Percentiles rank a stretch among this genome's conserved stretches.
Evolutionary conservation across 2,797 vertebrate species (phyloP).

Genomic region (Acanthis flammea): DNA sequence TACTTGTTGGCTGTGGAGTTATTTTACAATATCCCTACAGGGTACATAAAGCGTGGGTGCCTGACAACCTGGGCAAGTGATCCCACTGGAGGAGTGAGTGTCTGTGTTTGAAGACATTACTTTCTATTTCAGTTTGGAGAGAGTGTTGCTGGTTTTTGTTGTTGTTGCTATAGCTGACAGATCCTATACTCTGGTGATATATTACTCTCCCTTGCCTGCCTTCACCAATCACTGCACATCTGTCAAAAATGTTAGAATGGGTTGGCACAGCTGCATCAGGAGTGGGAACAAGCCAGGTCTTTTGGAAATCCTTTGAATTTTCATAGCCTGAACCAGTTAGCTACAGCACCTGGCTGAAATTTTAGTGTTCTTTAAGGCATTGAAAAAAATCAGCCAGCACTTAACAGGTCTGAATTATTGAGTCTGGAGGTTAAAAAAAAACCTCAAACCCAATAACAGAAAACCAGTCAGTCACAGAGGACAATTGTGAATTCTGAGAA

Average conservation of each 20-base stretch:
- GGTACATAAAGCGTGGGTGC: background rate
- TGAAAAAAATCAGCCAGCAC: background rate
- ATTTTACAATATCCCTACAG: background rate
- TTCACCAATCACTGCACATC: background rate
- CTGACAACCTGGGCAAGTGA: background rate
- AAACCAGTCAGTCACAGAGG: background rate
- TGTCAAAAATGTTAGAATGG: slow-evolving; percentile 18
- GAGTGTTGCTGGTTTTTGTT: background rate
- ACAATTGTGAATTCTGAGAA: slow-evolving; percentile 26
- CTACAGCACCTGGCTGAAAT: background rate
- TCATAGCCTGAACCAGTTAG: background rate
- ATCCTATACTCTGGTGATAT: slow-evolving; percentile 10
- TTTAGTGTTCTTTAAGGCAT: background rate
- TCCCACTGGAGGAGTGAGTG: background rate
- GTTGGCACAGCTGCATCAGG: background rate
- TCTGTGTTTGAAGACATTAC: background rate
- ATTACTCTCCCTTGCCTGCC: background rate
- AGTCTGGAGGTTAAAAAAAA: background rate
- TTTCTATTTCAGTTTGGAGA: slow-evolving; percentile 25
- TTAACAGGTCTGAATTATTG: background rate
- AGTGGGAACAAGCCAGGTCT: background rate
- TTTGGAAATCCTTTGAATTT: slow-evolving; percentile 39
- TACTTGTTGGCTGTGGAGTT: background rate
- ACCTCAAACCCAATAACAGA: background rate
- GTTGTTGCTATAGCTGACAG: slow-evolving; percentile 29